Conservation (phyloP, 1,140 invertebrate species). For the Brachionus manjavacas region DNA sequence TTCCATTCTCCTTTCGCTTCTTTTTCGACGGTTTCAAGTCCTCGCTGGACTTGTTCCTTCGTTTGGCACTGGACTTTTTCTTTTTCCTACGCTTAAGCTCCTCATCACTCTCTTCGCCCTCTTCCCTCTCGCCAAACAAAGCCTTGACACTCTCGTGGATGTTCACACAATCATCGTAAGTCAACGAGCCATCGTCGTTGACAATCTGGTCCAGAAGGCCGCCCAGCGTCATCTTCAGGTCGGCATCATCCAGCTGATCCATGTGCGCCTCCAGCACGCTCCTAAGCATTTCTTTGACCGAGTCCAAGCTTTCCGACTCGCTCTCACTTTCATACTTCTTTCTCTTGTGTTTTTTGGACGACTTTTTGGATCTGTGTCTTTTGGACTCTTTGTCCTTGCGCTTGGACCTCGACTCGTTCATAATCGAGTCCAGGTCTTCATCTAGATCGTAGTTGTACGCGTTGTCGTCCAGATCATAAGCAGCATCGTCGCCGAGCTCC, state of each 20-base stretch:
- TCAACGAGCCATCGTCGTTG: conserved; percentile 33
- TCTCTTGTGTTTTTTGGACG: conserved; percentile 25
- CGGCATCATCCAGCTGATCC: background rate
- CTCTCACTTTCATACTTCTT: background rate
- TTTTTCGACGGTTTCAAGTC: conserved; percentile 26
- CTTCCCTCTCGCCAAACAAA: background rate
- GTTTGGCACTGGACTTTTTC: conserved; percentile 14
- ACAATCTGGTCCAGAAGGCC: background rate
- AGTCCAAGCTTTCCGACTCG: background rate
- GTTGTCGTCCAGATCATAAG: conserved; percentile 30
- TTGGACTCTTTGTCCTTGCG: background rate
- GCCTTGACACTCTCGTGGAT: conserved; percentile 14
- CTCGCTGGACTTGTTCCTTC: background rate
- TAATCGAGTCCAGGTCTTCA: conserved; percentile 20
- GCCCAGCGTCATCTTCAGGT: background rate
- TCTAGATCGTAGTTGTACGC: conserved; percentile 15
- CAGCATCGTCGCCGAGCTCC: background rate
- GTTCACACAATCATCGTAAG: conserved; percentile 26
- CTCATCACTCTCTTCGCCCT: background rate
- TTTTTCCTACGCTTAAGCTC: background rate
- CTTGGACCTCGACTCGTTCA: conserved; percentile 6
- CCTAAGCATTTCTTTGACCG: background rate
- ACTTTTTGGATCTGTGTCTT: background rate
- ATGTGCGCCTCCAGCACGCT: conserved; percentile 15
- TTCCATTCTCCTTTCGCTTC: conserved; percentile 2